Evolutionary conservation across 2,888 invertebrate genomes (phyloP), one percentile per base, ranked within the genome.

Genomic region (Tanypteryx hageni): DNA sequence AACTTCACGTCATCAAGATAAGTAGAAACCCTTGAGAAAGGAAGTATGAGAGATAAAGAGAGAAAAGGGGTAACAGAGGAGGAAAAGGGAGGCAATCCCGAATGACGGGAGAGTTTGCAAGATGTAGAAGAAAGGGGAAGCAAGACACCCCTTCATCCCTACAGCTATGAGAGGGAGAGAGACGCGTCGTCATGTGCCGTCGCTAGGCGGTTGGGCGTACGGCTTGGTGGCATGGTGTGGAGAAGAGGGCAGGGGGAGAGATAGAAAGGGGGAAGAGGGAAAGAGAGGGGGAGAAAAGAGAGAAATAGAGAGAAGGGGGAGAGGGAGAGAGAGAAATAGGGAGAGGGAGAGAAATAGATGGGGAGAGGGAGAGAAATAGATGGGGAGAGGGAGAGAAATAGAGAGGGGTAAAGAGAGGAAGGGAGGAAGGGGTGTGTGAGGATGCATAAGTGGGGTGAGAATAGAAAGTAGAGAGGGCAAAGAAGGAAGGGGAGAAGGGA

Each of bases 141-240:
- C 68, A 22, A n/a, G 85, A 59, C 59, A 86, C 59, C 59, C 59
- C 27, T 44, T 57, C 85, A 14, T 58, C 86, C 59, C 27, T 82
- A 31, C 82, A 82, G 13, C 76, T 4, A 11, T 13, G 76, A 76
- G 22, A 27, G 76, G 76, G 27, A n/a, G 16, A 64, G 11, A 59
- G 59, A 61, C 59, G 86, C 86, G 86, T 64, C 59, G 31, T 61
- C 61, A 31, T 59, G 61, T 61, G 14, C 56, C 61, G 58, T 86
- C 59, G 58, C 59, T 61, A 22, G 86, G 86, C 86, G 86, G 86
- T 64, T 61, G 59, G 61, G 31, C 27, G 89, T 61, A 31, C 31
- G 89, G 64, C 27, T 89, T 68, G 89, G 64, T 44, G 44, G 68
- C n/a, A 27, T 10, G 56, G n/a, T 11, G 56, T 11, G 5, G 76